Evolutionary conservation across 2,113 vertebrate species (phyloP).

Genomic region (Craseonycteris thonglongyai): DNA sequence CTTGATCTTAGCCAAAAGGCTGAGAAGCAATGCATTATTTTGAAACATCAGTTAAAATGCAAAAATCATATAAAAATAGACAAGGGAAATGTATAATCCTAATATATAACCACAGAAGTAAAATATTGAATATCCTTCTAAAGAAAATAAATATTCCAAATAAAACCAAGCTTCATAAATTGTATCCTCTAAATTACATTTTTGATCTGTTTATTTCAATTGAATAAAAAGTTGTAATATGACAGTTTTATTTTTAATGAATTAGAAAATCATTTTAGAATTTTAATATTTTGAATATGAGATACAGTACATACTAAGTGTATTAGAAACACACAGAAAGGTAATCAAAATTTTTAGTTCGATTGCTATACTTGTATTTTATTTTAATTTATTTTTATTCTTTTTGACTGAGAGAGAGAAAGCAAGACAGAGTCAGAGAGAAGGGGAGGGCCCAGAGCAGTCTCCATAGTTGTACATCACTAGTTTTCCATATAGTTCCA

Average conservation of each 20-base stretch:
- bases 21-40: neutral
- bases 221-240: neutral
- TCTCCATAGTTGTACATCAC: no score
- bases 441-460: no score
- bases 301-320: neutral
- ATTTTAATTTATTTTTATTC: no score
- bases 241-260: neutral
- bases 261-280: neutral
- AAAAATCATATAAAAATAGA: neutral
- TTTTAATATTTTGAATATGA: neutral
- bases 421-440: no score
- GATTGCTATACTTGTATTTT: neutral
- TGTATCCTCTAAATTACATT: neutral
- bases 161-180: neutral
- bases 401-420: no score
- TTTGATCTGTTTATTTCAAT: neutral
- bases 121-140: neutral
- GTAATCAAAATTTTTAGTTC: neutral
- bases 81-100: neutral
- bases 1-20: no score
- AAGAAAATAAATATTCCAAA: neutral
- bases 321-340: neutral
- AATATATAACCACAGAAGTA: neutral
- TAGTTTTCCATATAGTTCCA: no score
- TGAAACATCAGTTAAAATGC: neutral